Evolutionary conservation across 2,113 vertebrate species (phyloP).

Genomic region (Nannobrachium achirus): DNA sequence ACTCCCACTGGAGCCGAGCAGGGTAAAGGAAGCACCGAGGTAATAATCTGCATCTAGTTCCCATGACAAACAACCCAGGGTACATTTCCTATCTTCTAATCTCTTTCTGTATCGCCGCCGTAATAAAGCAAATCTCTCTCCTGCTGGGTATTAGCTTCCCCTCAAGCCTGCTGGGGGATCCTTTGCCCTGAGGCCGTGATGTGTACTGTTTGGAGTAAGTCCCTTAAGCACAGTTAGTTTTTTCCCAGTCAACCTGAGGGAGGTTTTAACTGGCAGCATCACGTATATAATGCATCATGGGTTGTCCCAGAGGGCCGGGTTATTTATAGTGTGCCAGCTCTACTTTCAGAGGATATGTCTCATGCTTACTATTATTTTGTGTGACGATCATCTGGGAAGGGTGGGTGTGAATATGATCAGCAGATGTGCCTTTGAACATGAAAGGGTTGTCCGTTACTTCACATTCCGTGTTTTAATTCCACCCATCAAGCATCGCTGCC

Average conservation of each 20-base stretch:
- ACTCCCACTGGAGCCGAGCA: slow-evolving; percentile 32
- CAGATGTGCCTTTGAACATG: slow-evolving; percentile 70
- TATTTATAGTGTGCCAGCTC: slow-evolving; percentile 71
- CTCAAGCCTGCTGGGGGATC: not conserved
- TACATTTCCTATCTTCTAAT: slow-evolving; percentile 16
- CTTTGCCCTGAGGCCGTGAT: not conserved
- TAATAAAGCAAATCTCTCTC: slow-evolving; percentile 46
- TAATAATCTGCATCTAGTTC: slow-evolving; percentile 31
- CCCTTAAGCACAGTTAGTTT: slow-evolving; percentile 27
- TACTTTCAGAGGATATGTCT: slow-evolving; percentile 67
- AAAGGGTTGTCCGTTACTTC: slow-evolving; percentile 54
- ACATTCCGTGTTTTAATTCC: slow-evolving; percentile 46
- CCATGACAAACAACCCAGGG: slow-evolving; percentile 22
- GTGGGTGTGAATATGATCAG: slow-evolving; percentile 56
- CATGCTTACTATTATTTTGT: slow-evolving; percentile 32
- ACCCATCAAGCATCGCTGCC: slow-evolving; percentile 38
- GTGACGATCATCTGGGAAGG: slow-evolving; percentile 62
- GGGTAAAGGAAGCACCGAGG: slow-evolving; percentile 39
- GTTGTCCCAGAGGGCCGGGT: slow-evolving; percentile 51
- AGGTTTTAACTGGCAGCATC: slow-evolving; percentile 51
- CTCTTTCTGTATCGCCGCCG: slow-evolving; percentile 29
- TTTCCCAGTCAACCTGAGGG: slow-evolving; percentile 42
- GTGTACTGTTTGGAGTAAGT: slow-evolving; percentile 26
- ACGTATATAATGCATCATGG: slow-evolving; percentile 70
- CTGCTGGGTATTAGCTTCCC: slow-evolving; percentile 25